Evolutionary conservation across 1,140 invertebrate genomes (phyloP).

Genomic region (Ptiloglossa arizonensis): DNA sequence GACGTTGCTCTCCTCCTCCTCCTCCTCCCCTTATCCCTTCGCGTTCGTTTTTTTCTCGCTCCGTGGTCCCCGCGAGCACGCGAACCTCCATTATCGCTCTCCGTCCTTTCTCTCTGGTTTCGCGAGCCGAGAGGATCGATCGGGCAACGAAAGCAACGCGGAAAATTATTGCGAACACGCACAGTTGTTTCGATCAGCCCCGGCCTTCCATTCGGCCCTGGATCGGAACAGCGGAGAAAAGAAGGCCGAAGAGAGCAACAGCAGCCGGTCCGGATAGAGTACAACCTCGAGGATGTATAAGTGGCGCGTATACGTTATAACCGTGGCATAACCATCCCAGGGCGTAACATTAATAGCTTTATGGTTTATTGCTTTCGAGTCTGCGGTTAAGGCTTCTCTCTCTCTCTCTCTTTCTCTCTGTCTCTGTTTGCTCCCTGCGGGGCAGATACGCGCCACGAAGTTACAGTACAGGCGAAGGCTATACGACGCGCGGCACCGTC

Average conservation of each 20-base stretch:
- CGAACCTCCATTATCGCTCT: not conserved
- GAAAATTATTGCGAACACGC: slow-evolving; percentile 28
- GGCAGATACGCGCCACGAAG: slow-evolving; percentile 40
- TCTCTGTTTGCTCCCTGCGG: slow-evolving; percentile 66
- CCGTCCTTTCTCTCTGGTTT: not conserved
- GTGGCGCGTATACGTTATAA: slow-evolving; percentile 66
- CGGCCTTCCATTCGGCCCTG: not conserved
- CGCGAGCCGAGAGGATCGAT: not conserved
- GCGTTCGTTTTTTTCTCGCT: not conserved
- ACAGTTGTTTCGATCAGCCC: slow-evolving; percentile 20
- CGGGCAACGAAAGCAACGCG: not conserved
- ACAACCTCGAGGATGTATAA: slow-evolving; percentile 60
- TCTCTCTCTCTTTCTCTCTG: too few species aligned
- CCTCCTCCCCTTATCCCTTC: too few species aligned
- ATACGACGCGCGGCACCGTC: slow-evolving; percentile 22
- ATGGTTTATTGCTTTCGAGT: slow-evolving; percentile 77
- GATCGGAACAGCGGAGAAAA: slow-evolving; percentile 27
- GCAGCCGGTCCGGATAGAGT: slow-evolving; percentile 39
- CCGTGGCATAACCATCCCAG: slow-evolving; percentile 70
- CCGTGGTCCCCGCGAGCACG: not conserved
- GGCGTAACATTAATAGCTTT: slow-evolving; percentile 78
- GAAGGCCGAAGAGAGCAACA: slow-evolving; percentile 3
- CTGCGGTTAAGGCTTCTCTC: slow-evolving; percentile 73
- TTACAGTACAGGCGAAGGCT: slow-evolving; percentile 23
- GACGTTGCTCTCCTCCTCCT: too few species aligned